A percentile compares a stretch with the other conserved stretches of the same genome.
These are phyloP conservation scores for Parnassius glacialis DNA, from an alignment of 2,888 invertebrate species.

Conservation along the genomic window DNA sequence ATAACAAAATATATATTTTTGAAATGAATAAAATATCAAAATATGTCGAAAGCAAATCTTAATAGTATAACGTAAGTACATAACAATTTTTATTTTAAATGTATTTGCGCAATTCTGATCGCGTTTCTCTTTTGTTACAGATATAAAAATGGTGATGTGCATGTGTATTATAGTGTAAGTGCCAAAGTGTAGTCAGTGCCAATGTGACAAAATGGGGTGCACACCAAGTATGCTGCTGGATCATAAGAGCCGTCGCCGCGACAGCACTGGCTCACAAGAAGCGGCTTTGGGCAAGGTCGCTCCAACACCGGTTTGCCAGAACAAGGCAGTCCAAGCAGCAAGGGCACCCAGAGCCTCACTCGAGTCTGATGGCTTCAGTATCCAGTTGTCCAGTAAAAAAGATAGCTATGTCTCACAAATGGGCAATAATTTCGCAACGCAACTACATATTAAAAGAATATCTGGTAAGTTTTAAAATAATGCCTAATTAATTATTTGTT, in stretches of 20 bases:
- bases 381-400: conserved; percentile 74
- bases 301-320: conserved; percentile 64
- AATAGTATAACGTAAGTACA: no score
- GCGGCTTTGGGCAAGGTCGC: conserved; percentile 71
- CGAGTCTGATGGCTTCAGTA: conserved; percentile 76
- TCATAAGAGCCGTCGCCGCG: conserved; percentile 80
- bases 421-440: conserved; percentile 78
- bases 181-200: conserved; percentile 61
- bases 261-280: conserved; percentile 76
- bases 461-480: conserved; percentile 59
- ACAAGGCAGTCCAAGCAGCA: conserved; percentile 70
- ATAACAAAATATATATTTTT: no score
- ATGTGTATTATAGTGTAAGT: conserved; percentile 55
- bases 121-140: conserved; percentile 53
- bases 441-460: conserved; percentile 75
- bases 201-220: conserved; percentile 79
- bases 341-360: conserved; percentile 72
- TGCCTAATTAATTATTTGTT: no score
- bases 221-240: conserved; percentile 83
- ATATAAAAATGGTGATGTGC: conserved; percentile 43
- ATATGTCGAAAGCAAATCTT: no score
- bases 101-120: no score
- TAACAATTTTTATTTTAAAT: no score
- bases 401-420: conserved; percentile 79
- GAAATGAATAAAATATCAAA: no score